phyloP scores from a whole-genome alignment of 2,888 invertebrate species.

The Schrankia costaestrigalis region DNA sequence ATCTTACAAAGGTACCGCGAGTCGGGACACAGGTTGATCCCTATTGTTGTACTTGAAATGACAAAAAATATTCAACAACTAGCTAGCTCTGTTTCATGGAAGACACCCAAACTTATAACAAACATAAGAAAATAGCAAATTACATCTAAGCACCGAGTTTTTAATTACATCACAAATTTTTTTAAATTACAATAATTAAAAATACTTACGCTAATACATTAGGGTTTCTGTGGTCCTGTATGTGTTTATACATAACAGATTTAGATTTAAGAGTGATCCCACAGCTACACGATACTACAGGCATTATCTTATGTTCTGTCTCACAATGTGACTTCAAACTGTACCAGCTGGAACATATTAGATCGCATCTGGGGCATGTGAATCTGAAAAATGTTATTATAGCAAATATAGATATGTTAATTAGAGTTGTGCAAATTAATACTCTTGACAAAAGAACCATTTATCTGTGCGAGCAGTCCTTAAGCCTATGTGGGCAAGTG shows the following conservation, averaged over 20 bases:
- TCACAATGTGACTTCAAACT: constrained; percentile 65
- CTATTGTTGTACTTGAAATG: not conserved
- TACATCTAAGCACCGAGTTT: too few species aligned
- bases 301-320: constrained; percentile 51
- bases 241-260: constrained; percentile 76
- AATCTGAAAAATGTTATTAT: constrained; percentile 57
- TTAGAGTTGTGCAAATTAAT: not conserved
- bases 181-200: not conserved
- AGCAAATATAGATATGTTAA: not conserved
- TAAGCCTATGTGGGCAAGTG: too few species aligned
- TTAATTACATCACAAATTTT: not conserved
- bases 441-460: too few species aligned
- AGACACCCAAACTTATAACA: too few species aligned
- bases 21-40: too few species aligned
- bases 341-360: constrained; percentile 72
- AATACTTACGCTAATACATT: constrained; percentile 69
- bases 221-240: constrained; percentile 75
- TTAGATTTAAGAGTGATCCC: constrained; percentile 73
- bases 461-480: too few species aligned
- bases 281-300: constrained; percentile 69
- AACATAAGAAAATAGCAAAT: too few species aligned
- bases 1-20: too few species aligned
- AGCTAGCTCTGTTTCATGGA: too few species aligned
- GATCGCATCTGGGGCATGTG: constrained; percentile 61
- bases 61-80: not conserved